phyloP scores from a whole-genome alignment of 2,797 vertebrate genomes.

The Moxostoma hubbsi region DNA sequence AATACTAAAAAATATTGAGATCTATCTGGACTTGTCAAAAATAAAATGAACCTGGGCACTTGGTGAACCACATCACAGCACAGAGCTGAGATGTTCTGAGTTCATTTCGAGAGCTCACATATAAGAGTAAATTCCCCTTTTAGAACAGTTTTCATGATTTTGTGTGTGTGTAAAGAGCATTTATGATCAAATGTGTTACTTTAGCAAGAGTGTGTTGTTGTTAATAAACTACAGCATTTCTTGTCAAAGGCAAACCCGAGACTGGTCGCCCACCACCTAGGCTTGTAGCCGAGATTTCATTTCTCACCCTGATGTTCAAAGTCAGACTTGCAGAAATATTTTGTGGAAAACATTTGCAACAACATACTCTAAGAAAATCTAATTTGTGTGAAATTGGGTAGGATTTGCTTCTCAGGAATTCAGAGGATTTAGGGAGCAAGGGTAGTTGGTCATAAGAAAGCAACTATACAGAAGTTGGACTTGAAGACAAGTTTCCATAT shows the following conservation, averaged over 20 bases:
- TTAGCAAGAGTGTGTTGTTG: conserved; percentile 1
- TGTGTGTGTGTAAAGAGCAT: not conserved
- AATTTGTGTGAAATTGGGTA: conserved; percentile 22
- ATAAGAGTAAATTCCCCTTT: too few species aligned
- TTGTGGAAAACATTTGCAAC: not conserved
- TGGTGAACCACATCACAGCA: too few species aligned
- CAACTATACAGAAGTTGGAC: conserved; percentile 8
- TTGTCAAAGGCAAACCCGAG: not conserved
- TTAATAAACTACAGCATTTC: not conserved
- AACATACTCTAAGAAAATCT: not conserved
- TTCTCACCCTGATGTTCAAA: not conserved
- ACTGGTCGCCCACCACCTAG: not conserved
- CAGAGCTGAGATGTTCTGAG: too few species aligned
- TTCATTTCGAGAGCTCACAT: too few species aligned
- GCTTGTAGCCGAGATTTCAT: too few species aligned
- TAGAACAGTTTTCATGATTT: too few species aligned
- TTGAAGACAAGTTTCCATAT: conserved; percentile 14
- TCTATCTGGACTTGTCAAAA: too few species aligned
- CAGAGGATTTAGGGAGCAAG: not conserved
- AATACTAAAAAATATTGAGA: too few species aligned
- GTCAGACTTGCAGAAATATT: not conserved
- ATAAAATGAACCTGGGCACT: too few species aligned
- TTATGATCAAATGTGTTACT: conserved; percentile 2
- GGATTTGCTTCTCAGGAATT: not conserved
- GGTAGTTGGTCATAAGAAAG: not conserved